phyloP scores from a whole-genome alignment of 2,888 invertebrate genomes.

The Drosophila borborema region DNA sequence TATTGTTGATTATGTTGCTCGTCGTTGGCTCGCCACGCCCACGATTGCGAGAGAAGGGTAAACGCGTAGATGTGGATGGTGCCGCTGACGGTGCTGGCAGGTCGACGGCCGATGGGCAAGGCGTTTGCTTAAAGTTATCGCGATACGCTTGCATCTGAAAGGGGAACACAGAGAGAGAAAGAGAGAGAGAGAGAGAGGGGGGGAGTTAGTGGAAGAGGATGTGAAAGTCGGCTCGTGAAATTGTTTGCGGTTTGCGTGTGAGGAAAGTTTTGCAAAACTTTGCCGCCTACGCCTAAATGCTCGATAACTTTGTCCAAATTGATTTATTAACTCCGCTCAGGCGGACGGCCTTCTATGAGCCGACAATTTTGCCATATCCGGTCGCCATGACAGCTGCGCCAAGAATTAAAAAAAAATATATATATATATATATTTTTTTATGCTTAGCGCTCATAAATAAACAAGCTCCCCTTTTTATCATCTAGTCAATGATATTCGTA shows the following conservation, averaged over 20 bases:
- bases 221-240: slow-evolving; percentile 22
- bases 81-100: slow-evolving; percentile 50
- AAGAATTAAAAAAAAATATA: background rate
- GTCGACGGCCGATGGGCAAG: slow-evolving; percentile 80
- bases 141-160: slow-evolving; percentile 82
- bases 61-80: slow-evolving; percentile 50
- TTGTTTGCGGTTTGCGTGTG: slow-evolving; percentile 74
- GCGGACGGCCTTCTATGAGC: slow-evolving; percentile 7
- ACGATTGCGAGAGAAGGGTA: slow-evolving; percentile 79
- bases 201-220: background rate
- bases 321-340: slow-evolving; percentile 74
- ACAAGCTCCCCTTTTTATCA: slow-evolving; percentile 60
- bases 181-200: background rate
- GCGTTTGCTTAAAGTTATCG: slow-evolving; percentile 83
- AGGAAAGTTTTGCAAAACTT: slow-evolving; percentile 59
- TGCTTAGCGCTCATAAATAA: slow-evolving; percentile 71
- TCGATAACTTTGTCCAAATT: slow-evolving; percentile 78
- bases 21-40: slow-evolving; percentile 62
- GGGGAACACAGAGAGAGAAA: background rate
- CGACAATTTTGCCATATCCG: slow-evolving; percentile 31
- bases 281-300: slow-evolving; percentile 74
- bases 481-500: slow-evolving; percentile 59
- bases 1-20: slow-evolving; percentile 28
- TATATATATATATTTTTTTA: slow-evolving; percentile 33
- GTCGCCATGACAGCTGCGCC: slow-evolving; percentile 74